Evolutionary conservation across 92 coral and sea anemone genomes (phyloP), one percentile per base, ranked within the genome.

Genomic region (Ricordea florida): DNA sequence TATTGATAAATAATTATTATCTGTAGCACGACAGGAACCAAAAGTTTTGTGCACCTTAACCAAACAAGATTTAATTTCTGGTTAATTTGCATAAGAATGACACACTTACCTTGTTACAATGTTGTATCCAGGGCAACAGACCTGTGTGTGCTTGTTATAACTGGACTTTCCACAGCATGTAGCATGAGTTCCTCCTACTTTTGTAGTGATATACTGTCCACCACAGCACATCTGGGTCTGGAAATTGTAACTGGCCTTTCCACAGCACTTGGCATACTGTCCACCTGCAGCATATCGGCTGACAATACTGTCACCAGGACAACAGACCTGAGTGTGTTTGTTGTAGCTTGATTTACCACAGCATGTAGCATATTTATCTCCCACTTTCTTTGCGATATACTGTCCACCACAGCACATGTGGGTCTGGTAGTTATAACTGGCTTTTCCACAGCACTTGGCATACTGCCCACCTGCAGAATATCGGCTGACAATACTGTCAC

Each of bases 351-450:
- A 1, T 44, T 41, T 40, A 23, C 81, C 80, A 30, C 85, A 79
- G 52, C 85, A 79, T 14, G 13, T 38, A n/a, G 67, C 66, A 17
- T 14, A 10, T 0, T 31, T 61, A 3, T 4, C 63, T 20, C 81
- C 85, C 3, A 60, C 80, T 6, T 27, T 21, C 37, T 62, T 23
- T 40, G 66, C 36, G 25, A 56, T 80, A 8, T 44, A 56, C 76
- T 43, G 62, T 16, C 78, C 62, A 3, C 78, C 81, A 71, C 85
- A 79, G 38, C 85, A 79, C 55, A 67, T 79, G 32, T 51, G 26
- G 17, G 5, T 51, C 5, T 52, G 37, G 13, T 53, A 30, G 56
- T 79, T 61, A 18, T 70, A 79, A 13, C 63, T 52, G 6, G 29
- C 11, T 22, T 13, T 42, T 2, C 67, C 80, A 28, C 85, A 79